Evolutionary conservation across 2,797 vertebrate species (phyloP), one percentile per base, ranked within the genome.

Genomic region (Helarctos malayanus): DNA sequence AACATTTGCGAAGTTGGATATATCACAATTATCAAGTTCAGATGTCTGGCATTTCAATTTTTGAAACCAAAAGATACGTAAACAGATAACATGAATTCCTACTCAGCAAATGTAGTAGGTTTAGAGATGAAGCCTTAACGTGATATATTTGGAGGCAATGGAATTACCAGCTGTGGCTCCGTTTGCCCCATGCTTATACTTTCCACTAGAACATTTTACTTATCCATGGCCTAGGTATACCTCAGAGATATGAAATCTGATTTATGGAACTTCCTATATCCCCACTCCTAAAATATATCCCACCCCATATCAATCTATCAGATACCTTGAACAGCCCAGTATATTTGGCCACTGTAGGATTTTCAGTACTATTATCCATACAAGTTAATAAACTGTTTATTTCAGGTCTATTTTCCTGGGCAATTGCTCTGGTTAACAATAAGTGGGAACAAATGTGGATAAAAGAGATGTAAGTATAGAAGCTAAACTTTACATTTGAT

Each of bases 351-450:
- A 76, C 23, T 59, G 38, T 3, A 84, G 47, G 7, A 80, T 71
- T 71, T 93, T 80, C 65, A 54, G 21, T 29, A 54, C 14, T 32
- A 21, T 41, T 91, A 45, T 68, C 5, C 21, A 45, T 32, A 11
- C 9, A 75, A 56, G 16, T 21, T 32, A 61, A 52, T 54, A 56
- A 14, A 54, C 8, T 35, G 6, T 71, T 89, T 52, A 94, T 81
- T 82, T 95, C 8, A 90, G 35, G 13, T 65, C 9, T 90, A 11
- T 69, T 92, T 95, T 95, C n/a, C 32, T 61, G 2, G 21, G 35
- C 2, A 94, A 57, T 83, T 96, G 18, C 7, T 75, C 19, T 47
- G 16, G 57, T 76, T 95, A 93, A 68, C 12, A 90, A 90, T 54
- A 94, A 93, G 4, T 89, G 6, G 52, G 7, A 91, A 91, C 71